Percentiles rank a stretch among this genome's conserved stretches.
Conservation (phyloP, 2,797 vertebrate species). For the Macrochelys suwanniensis region DNA sequence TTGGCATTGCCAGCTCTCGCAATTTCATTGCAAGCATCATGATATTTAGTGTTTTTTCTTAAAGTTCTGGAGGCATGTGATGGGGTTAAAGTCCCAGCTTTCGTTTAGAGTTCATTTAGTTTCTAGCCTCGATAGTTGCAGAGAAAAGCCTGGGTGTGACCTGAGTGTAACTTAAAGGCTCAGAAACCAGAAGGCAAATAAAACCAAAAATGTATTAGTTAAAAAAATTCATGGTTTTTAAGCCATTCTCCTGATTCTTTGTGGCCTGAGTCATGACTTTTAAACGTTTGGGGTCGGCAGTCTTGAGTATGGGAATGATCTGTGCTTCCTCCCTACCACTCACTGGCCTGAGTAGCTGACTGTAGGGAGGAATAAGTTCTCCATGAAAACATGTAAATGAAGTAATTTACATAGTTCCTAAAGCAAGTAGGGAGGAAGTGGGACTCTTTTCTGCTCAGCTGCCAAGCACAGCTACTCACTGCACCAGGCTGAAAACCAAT, state of each 20-base stretch:
- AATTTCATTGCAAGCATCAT: not conserved
- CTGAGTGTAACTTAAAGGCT: not conserved
- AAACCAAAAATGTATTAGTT: not conserved
- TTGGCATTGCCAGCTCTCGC: not conserved
- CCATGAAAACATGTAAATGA: fast-evolving
- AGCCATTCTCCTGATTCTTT: not conserved
- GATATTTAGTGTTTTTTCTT: not conserved
- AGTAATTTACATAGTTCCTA: not conserved
- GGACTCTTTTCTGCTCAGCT: not conserved
- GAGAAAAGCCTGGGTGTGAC: not conserved
- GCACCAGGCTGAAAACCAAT: fast-evolving
- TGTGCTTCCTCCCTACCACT: not conserved
- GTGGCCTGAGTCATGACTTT: not conserved
- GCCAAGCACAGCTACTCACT: fast-evolving
- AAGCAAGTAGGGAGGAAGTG: fast-evolving
- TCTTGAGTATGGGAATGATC: not conserved
- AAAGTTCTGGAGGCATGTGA: not conserved
- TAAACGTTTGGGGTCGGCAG: not conserved
- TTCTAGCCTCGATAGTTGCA: fast-evolving
- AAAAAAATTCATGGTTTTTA: not conserved
- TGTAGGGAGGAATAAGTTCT: not conserved
- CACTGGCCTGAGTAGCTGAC: fast-evolving
- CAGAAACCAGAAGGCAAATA: not conserved
- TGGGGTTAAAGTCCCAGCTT: not conserved
- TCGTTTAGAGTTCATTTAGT: not conserved